These are phyloP conservation scores for Taphrorychus bicolor DNA, from an alignment of 2,888 invertebrate species.

Conservation along the genomic window DNA sequence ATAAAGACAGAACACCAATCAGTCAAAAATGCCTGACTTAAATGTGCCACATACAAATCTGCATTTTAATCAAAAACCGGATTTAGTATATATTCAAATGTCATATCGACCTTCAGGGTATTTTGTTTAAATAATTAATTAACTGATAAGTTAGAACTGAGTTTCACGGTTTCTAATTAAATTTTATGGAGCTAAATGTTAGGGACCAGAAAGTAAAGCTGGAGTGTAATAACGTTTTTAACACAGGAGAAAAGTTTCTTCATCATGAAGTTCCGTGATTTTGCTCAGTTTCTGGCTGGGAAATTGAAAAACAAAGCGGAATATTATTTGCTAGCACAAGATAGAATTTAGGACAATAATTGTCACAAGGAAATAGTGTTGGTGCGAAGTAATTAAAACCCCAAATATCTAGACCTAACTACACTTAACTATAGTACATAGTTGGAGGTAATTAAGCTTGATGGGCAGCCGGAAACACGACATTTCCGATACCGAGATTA, in stretches of 20 bases:
- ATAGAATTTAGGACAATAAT: neutral
- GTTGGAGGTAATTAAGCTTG: neutral
- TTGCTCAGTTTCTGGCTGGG: neutral
- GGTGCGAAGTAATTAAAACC: neutral
- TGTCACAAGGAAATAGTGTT: neutral
- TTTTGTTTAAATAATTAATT: slow-evolving; percentile 28
- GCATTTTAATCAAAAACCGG: neutral
- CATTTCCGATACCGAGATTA: neutral
- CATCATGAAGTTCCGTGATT: slow-evolving; percentile 1
- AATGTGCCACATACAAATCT: neutral
- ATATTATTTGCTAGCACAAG: neutral
- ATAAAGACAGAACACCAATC: too few relatives aligned
- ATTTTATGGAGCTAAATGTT: slow-evolving; percentile 13
- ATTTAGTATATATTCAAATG: neutral
- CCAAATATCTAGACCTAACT: neutral
- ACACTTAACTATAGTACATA: neutral
- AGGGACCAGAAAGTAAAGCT: neutral
- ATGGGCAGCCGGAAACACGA: neutral
- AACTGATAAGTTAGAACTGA: slow-evolving; percentile 24
- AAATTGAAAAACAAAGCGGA: neutral
- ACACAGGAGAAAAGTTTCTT: neutral
- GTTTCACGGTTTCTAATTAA: slow-evolving; percentile 29
- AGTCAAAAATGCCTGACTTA: too few relatives aligned
- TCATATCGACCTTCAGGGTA: neutral
- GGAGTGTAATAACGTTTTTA: neutral